Evolutionary conservation across 1,140 invertebrate species (phyloP).

Genomic region (Drosophila repleta): DNA sequence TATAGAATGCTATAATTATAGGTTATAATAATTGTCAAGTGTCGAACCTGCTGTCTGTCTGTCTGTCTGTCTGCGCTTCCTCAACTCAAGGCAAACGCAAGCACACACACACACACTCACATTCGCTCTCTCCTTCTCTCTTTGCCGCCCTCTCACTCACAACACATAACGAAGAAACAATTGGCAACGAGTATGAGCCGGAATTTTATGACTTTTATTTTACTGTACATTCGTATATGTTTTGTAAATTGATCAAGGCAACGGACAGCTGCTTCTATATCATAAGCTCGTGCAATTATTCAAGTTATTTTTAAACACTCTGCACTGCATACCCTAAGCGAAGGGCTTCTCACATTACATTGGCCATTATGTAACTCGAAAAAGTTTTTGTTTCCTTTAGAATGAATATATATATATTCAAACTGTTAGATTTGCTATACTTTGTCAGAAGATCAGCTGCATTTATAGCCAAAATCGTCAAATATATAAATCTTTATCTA

Average conservation of each 20-base stretch:
- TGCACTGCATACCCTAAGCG: conserved; percentile 21
- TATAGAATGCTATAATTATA: conserved; percentile 67
- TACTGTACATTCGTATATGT: conserved; percentile 4
- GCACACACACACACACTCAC: no score
- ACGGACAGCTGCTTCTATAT: conserved; percentile 22
- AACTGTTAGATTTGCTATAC: no score
- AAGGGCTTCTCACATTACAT: conserved; percentile 25
- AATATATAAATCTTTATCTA: no score
- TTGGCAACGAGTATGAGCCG: conserved; percentile 34
- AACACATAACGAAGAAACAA: conserved; percentile 15
- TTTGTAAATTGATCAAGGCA: conserved; percentile 50
- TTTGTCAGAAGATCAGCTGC: no score
- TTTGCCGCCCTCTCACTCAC: neutral
- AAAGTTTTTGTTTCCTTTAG: no score
- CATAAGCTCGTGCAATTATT: conserved; percentile 58
- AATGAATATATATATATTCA: no score
- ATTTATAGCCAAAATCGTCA: no score
- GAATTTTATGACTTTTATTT: conserved; percentile 32
- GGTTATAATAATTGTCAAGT: conserved; percentile 66
- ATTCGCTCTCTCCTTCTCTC: neutral
- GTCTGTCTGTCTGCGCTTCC: conserved; percentile 49
- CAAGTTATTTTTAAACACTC: conserved; percentile 48
- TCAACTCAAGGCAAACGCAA: conserved; percentile 39
- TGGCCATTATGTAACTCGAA: no score
- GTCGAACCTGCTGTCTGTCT: conserved; percentile 20